phyloP scores from a whole-genome alignment of 37 sponge, comb jelly and placozoan genomes.

The Diacarnus erythraeanus region DNA sequence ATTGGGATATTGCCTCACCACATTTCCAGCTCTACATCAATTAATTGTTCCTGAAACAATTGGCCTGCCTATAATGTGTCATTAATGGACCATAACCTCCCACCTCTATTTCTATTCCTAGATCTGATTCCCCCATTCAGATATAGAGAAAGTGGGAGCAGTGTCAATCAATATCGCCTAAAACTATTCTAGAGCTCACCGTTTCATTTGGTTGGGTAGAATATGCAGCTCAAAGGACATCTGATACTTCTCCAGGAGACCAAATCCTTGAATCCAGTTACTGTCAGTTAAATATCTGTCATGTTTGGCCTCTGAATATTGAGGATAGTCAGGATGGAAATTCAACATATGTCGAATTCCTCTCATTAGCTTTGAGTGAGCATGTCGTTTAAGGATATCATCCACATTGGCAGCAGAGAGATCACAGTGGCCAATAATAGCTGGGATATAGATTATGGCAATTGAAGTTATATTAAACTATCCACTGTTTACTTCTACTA shows the following conservation, averaged over 20 bases:
- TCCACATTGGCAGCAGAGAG: conserved; percentile 36
- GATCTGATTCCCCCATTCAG: background rate
- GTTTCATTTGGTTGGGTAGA: conserved; percentile 62
- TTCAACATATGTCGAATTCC: conserved; percentile 87
- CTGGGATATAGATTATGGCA: conserved; percentile 8
- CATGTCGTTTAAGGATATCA: conserved; percentile 57
- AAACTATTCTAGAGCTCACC: background rate
- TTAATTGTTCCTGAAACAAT: too few relatives aligned
- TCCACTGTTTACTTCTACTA: background rate
- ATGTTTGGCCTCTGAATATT: conserved; percentile 40
- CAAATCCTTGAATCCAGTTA: conserved; percentile 72
- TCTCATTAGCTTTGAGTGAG: conserved; percentile 49
- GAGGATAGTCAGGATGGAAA: conserved; percentile 64
- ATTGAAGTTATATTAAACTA: background rate
- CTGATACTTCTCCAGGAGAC: conserved; percentile 66
- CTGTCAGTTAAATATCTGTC: conserved; percentile 78
- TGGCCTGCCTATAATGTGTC: too few relatives aligned
- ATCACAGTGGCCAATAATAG: conserved; percentile 53
- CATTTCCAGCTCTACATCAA: conserved; percentile 41
- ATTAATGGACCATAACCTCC: too few relatives aligned
- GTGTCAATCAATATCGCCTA: too few relatives aligned
- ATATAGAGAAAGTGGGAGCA: background rate
- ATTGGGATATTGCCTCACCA: conserved; percentile 55
- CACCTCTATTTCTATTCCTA: too few relatives aligned
- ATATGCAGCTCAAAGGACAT: conserved; percentile 84